These are phyloP conservation scores for Drosophila sturtevanti DNA, from an alignment of 1,140 invertebrate genomes.

Conservation along the genomic window DNA sequence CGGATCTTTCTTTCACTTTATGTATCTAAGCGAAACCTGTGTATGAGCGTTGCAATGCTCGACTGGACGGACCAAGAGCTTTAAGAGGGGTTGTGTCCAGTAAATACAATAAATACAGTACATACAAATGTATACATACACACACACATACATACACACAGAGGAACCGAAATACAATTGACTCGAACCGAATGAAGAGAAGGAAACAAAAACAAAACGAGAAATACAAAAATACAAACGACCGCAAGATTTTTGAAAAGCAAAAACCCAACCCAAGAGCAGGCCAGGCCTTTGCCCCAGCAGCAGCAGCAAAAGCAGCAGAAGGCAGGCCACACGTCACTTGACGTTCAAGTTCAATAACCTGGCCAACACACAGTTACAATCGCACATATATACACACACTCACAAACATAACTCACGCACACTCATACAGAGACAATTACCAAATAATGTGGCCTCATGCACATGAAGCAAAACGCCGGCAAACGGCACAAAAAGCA, in stretches of 20 bases:
- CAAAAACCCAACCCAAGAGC: slow-evolving; percentile 43
- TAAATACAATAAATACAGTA: background rate
- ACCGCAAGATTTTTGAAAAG: slow-evolving; percentile 53
- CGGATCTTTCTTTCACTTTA: slow-evolving; percentile 16
- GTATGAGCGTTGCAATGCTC: slow-evolving; percentile 13
- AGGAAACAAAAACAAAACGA: slow-evolving; percentile 35
- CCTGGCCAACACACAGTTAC: slow-evolving; percentile 67
- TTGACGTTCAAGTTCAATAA: slow-evolving; percentile 80
- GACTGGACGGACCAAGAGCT: slow-evolving; percentile 18
- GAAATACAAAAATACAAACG: slow-evolving; percentile 38
- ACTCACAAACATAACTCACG: background rate
- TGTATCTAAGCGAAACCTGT: background rate
- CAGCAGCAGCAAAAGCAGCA: slow-evolving; percentile 14
- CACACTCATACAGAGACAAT: slow-evolving; percentile 56
- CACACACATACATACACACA: background rate
- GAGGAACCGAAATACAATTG: slow-evolving; percentile 48
- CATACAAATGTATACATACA: too few species aligned
- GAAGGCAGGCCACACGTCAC: slow-evolving; percentile 61
- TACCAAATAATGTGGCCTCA: slow-evolving; percentile 78
- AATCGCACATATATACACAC: slow-evolving; percentile 19
- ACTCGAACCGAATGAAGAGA: slow-evolving; percentile 16
- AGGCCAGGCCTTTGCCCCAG: slow-evolving; percentile 10
- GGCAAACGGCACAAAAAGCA: slow-evolving; percentile 41
- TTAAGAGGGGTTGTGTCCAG: background rate
- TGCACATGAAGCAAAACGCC: slow-evolving; percentile 74